phyloP scores from a whole-genome alignment of 2,888 invertebrate genomes.

The Rhagonycha lutea region DNA sequence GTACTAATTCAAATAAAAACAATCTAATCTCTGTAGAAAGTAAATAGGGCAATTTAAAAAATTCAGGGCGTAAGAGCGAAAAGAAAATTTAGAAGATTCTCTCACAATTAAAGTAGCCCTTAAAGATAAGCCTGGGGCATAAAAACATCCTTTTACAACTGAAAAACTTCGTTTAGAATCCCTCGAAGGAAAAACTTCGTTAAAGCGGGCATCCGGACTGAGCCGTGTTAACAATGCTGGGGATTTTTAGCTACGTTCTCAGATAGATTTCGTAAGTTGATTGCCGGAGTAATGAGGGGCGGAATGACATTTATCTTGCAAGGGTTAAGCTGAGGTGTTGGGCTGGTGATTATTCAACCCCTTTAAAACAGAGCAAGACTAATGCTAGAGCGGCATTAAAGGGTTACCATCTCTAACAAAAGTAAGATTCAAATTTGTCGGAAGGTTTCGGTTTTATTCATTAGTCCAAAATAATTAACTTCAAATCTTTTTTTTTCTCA shows the following conservation, averaged over 20 bases:
- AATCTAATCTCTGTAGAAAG: slow-evolving; percentile 42
- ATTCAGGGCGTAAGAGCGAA: slow-evolving; percentile 31
- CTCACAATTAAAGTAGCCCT: slow-evolving; percentile 55
- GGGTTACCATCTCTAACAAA: slow-evolving; percentile 40
- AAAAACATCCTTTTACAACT: slow-evolving; percentile 53
- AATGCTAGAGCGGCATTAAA: slow-evolving; percentile 52
- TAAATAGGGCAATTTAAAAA: slow-evolving; percentile 53
- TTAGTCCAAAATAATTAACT: neutral
- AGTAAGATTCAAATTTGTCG: slow-evolving; percentile 7
- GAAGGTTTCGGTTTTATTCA: neutral
- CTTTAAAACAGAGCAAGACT: slow-evolving; percentile 54
- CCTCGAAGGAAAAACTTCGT: slow-evolving; percentile 50
- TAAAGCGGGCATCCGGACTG: slow-evolving; percentile 37
- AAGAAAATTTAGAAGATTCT: slow-evolving; percentile 44
- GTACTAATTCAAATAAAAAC: slow-evolving; percentile 44
- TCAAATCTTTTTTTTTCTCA: neutral
- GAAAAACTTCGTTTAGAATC: slow-evolving; percentile 52
- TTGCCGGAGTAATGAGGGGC: slow-evolving; percentile 52
- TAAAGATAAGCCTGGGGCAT: slow-evolving; percentile 56
- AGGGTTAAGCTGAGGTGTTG: slow-evolving; percentile 53
- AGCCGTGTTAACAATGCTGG: slow-evolving; percentile 48
- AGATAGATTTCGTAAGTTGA: slow-evolving; percentile 49
- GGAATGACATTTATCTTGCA: slow-evolving; percentile 56
- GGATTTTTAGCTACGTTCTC: slow-evolving; percentile 47
- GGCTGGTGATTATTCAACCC: slow-evolving; percentile 54